Evolutionary conservation across 2,888 invertebrate genomes (phyloP), one percentile per base, ranked within the genome.

Genomic region (Hoplodrina blanda): DNA sequence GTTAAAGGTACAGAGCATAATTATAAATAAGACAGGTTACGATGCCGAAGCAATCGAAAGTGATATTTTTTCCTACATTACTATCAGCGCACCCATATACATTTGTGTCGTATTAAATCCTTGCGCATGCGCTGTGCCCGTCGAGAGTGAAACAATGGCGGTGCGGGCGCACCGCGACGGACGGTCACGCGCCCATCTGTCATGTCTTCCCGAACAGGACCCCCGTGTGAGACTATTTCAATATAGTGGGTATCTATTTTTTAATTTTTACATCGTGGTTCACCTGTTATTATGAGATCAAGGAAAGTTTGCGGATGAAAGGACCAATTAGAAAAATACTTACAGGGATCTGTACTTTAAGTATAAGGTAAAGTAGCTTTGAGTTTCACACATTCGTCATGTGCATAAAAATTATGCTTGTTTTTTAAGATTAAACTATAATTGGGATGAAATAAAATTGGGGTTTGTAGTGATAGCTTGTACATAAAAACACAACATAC

Each of bases 111-210:
- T 85, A 83, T 81, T 86, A 85, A 85, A 85, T 85, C 83, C 79
- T 86, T 55, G 85, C 73, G 82, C 81, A 85, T 83, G 84, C 81
- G 73, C 76, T 63, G 46, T 70, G 72, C 68, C 76, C 82, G 78
- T 76, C 84, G 87, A 85, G 83, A 88, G 88, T 88, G 87, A 87
- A 88, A 88, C 88, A 87, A 89, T 85, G 87, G 82, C 79, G 78
- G 73, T 76, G 81, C 78, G 61, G 72, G 78, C 82, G 79, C 77
- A 75, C 76, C 61, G 75, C 65, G 71, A 78, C 60, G 64, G 84
- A 73, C 76, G 81, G 91, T 91, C 91, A 91, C 91, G 91, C 88
- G 83, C 84, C 76, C 88, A 87, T 91, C 88, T 86, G 86, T 91
- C 91, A 86, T 84, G 88, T 87, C 85, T 70, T 60, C 81, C 70